Evolutionary conservation across 1,140 invertebrate genomes (phyloP).

Genomic region (Drosophila rufa): DNA sequence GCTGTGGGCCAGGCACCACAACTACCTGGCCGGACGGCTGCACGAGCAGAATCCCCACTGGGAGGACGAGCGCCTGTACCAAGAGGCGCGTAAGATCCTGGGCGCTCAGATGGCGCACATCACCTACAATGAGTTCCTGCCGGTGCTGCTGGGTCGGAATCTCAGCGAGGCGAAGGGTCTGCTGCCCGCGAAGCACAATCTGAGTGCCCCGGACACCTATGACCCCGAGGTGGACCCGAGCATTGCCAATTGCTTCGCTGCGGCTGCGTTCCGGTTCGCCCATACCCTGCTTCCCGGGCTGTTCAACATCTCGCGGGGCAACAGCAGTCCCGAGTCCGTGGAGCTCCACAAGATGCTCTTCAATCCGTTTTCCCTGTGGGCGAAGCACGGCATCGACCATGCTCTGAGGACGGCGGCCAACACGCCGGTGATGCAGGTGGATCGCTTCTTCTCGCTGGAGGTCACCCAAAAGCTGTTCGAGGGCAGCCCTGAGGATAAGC

Average conservation of each 20-base stretch:
- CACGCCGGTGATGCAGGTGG: conserved; percentile 89
- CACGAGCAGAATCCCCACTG: conserved; percentile 91
- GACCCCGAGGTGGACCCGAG: conserved; percentile 91
- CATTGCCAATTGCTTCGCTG: conserved; percentile 96
- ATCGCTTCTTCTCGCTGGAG: conserved; percentile 89
- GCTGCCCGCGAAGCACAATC: conserved; percentile 85
- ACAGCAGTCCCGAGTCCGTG: conserved; percentile 88
- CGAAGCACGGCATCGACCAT: conserved; percentile 87
- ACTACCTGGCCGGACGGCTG: conserved; percentile 89
- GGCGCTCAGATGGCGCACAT: conserved; percentile 94
- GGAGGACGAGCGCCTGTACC: conserved; percentile 92
- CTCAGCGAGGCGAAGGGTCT: conserved; percentile 88
- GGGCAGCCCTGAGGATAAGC: conserved; percentile 62
- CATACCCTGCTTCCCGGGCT: conserved; percentile 93
- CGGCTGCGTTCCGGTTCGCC: conserved; percentile 96
- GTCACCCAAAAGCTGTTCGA: conserved; percentile 89
- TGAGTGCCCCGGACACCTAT: conserved; percentile 87
- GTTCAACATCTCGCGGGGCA: conserved; percentile 88
- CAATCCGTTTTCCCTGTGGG: conserved; percentile 92
- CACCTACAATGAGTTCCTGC: conserved; percentile 95
- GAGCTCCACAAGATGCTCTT: conserved; percentile 93
- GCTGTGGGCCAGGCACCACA: conserved; percentile 94
- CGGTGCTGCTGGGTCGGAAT: conserved; percentile 90
- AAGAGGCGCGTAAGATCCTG: conserved; percentile 93
- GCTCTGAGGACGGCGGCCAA: conserved; percentile 88